phyloP scores from a whole-genome alignment of 2,888 invertebrate genomes.

The Drosophila anomalata region DNA sequence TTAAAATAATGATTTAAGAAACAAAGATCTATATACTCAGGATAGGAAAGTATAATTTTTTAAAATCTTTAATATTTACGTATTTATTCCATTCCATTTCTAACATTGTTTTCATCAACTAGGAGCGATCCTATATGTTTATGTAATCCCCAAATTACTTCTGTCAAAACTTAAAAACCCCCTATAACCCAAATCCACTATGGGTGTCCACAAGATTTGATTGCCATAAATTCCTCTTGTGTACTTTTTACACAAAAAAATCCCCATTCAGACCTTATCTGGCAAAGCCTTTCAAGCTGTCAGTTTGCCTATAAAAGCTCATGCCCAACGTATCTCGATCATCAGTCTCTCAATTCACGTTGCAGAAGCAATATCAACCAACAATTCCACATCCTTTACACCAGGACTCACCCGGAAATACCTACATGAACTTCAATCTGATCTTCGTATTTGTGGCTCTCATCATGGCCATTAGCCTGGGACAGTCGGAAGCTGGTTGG shows the following conservation, averaged over 20 bases:
- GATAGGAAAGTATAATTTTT: too few relatives aligned
- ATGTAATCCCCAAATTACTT: background rate
- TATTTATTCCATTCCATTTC: too few relatives aligned
- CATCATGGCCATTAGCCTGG: conserved; percentile 66
- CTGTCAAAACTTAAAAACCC: background rate
- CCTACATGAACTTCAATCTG: conserved; percentile 69
- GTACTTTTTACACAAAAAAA: conserved; percentile 12
- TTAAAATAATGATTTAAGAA: too few relatives aligned
- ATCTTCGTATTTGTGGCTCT: conserved; percentile 68
- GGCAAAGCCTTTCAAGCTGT: background rate
- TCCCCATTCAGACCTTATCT: conserved; percentile 10
- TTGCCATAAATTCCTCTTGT: background rate
- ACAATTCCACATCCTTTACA: background rate
- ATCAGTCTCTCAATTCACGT: conserved; percentile 45
- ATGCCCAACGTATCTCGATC: conserved; percentile 3
- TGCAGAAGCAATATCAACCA: conserved; percentile 14
- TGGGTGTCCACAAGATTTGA: background rate
- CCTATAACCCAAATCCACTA: background rate
- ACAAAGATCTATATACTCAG: too few relatives aligned
- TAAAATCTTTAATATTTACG: too few relatives aligned
- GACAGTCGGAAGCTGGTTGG: conserved; percentile 79
- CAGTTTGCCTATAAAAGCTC: conserved; percentile 11
- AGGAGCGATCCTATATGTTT: background rate
- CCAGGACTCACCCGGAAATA: conserved; percentile 11
- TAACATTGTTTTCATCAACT: background rate